Percentiles rank a stretch among this genome's conserved stretches.
phyloP scores from a whole-genome alignment of 2,797 vertebrate genomes.

The Mormyrus hasselquistii region DNA sequence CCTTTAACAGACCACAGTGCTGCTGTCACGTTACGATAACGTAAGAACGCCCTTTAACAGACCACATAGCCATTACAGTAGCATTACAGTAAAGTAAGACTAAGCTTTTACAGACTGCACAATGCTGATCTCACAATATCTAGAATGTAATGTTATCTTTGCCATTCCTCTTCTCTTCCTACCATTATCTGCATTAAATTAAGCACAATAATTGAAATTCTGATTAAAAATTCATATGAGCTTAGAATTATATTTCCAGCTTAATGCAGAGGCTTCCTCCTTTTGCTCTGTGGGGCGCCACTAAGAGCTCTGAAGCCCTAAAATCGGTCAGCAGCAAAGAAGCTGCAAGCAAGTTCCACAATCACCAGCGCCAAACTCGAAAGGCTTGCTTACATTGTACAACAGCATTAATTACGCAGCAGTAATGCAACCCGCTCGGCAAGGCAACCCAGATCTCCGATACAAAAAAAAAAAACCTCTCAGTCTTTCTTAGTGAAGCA shows the following conservation, averaged over 20 bases:
- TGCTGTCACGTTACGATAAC: too few species aligned
- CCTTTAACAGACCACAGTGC: too few species aligned
- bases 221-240: not conserved
- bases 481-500: not conserved
- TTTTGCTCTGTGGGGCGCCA: not conserved
- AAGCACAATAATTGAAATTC: not conserved
- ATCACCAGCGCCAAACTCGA: not conserved
- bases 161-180: not conserved
- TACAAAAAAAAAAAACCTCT: not conserved
- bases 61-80: not conserved
- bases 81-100: not conserved
- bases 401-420: not conserved
- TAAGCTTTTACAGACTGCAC: not conserved
- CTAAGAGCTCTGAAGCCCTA: not conserved
- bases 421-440: not conserved
- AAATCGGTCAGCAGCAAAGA: not conserved
- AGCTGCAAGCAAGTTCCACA: not conserved
- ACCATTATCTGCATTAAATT: not conserved
- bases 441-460: not conserved
- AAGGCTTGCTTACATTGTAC: not conserved
- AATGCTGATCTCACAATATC: not conserved
- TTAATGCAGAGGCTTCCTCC: not conserved
- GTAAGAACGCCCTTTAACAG: too few species aligned
- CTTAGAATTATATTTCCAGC: not conserved
- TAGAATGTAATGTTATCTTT: not conserved